These are phyloP conservation scores for Tachuris rubrigastra DNA, from an alignment of 2,113 vertebrate species.

Conservation along the genomic window DNA sequence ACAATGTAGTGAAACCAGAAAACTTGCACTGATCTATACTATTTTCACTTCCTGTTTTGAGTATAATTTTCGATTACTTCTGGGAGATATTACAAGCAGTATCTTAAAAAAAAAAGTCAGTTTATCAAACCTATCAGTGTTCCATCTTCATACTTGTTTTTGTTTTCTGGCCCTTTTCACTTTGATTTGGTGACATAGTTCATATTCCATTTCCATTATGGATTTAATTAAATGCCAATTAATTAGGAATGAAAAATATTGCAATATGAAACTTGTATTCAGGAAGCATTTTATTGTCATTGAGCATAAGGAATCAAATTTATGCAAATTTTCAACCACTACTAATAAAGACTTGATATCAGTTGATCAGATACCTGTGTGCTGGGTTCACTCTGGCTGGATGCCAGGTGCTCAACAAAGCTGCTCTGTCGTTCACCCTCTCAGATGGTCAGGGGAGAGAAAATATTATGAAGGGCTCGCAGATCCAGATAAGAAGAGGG, in stretches of 20 bases:
- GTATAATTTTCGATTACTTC: neutral
- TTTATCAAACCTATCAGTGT: neutral
- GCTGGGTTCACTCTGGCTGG: neutral
- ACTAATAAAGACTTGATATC: neutral
- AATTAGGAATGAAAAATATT: neutral
- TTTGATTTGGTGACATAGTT: neutral
- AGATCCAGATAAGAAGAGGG: neutral
- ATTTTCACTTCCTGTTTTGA: neutral
- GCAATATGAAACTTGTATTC: neutral
- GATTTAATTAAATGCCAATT: neutral
- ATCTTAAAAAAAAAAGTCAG: neutral
- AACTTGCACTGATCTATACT: neutral
- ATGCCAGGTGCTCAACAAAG: neutral
- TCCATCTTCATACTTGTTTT: neutral
- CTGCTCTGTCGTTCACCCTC: fast-evolving
- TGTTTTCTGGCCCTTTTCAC: neutral
- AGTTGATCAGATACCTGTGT: neutral
- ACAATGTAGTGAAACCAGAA: neutral
- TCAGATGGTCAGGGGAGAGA: neutral
- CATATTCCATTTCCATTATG: neutral
- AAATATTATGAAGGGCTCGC: neutral
- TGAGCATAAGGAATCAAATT: neutral
- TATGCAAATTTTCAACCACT: neutral
- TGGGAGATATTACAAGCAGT: neutral
- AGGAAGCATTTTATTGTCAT: neutral